Base-by-base conservation (phyloP, 2,797 vertebrate genomes). In the Muraenolepis orangiensis region DNA sequence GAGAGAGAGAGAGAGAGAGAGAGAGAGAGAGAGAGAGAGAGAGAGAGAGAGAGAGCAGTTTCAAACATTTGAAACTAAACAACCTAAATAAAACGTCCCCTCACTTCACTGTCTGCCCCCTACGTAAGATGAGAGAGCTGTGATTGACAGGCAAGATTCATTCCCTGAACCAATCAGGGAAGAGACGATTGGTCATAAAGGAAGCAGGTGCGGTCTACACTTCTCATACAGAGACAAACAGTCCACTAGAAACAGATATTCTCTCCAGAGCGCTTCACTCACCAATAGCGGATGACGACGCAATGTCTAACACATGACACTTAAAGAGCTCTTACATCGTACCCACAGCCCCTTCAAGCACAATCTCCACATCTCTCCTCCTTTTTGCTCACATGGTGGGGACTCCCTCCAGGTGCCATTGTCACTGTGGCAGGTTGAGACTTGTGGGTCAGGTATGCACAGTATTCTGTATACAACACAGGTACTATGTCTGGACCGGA, bases 351-450 rank as follows among this genome's bases (percentile, higher is more conserved):
- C 51, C 46, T 4, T 57, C 18, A 57, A n/a, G 4, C 20, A 16
- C 16, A 23, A 64, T 64, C 23, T 64, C 57, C 26, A 8, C 57
- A 64, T 74, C 74, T 87, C 72, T 38, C 71, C 73, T 57, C 66
- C 14, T 36, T 7, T 18, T 6, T 46, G 66, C 78, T 34, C 20
- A 11, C 57, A 0, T n/a, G 42, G 74, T 73, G 66, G 4, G 12
- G 64, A 74, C 64, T 76, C 12, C 30, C 31, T 74, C 42, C 32
- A 73, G 0, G 14, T 66, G 76, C 84, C 80, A 85, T 72, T 81
- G 76, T 74, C 76, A 57, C 71, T 69, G 71, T 18, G 64, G 80
- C 88, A 82, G 85, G 91, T 76, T 83, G 76, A 86, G 85, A 86
- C 90, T 73, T 81, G 81, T 72, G n/a, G 69, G 32, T 7, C 76